Percentiles rank a stretch among this genome's conserved stretches.
phyloP scores from a whole-genome alignment of 2,797 vertebrate species.

The Macropodus opercularis region DNA sequence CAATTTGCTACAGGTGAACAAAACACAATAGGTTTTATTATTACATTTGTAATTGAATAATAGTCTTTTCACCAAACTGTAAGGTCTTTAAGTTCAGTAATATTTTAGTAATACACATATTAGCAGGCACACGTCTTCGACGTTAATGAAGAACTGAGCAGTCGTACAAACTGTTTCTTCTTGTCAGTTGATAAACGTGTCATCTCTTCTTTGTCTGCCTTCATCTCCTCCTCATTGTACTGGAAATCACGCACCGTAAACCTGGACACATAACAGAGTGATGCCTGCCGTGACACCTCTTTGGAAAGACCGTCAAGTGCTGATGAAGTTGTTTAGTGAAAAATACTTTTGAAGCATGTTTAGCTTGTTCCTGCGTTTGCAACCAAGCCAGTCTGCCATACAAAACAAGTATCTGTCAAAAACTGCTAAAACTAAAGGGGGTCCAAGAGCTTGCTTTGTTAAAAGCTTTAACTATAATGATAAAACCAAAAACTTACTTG shows the following conservation, averaged over 20 bases:
- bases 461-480: neutral
- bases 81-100: too few species aligned
- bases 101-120: too few species aligned
- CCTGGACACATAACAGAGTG: constrained; percentile 73
- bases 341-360: constrained; percentile 19
- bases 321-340: constrained; percentile 4
- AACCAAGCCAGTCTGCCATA: neutral
- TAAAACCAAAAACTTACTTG: constrained; percentile 84
- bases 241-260: constrained; percentile 97
- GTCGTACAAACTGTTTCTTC: constrained; percentile 98
- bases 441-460: neutral
- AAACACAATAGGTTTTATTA: too few species aligned
- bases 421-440: neutral
- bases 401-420: neutral
- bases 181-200: constrained; percentile 97
- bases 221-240: constrained; percentile 99
- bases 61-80: too few species aligned
- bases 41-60: too few species aligned
- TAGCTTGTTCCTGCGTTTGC: constrained; percentile 3
- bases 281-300: constrained; percentile 8
- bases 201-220: constrained; percentile 99
- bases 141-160: neutral
- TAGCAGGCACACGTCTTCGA: too few species aligned
- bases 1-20: neutral
- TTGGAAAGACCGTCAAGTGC: constrained; percentile 29